Evolutionary conservation across 2,888 invertebrate species (phyloP).

Genomic region (Germaria angustata): DNA sequence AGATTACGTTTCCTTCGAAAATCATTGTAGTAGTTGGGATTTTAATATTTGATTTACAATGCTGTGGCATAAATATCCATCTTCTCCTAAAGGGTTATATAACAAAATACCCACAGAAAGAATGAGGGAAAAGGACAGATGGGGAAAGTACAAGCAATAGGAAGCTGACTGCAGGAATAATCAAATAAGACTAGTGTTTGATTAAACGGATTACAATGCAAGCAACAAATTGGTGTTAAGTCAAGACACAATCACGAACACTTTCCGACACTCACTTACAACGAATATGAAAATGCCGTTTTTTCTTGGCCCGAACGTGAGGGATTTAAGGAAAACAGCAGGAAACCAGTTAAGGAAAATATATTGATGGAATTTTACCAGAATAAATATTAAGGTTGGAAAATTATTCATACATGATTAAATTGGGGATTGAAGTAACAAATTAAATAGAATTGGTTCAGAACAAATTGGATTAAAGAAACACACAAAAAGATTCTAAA

Average conservation of each 20-base stretch:
- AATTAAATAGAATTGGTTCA: conserved; percentile 9
- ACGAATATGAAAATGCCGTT: conserved; percentile 18
- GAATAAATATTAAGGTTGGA: conserved; percentile 13
- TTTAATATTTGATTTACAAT: conserved; percentile 66
- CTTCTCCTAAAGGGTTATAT: conserved; percentile 53
- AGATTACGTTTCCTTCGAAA: neutral
- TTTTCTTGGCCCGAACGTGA: conserved; percentile 42
- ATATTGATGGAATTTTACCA: conserved; percentile 34
- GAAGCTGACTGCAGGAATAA: conserved; percentile 20
- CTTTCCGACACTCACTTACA: neutral
- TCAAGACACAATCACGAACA: conserved; percentile 13
- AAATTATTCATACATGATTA: neutral
- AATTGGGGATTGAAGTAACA: conserved; percentile 13
- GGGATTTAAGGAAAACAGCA: conserved; percentile 39
- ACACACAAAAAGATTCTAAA: neutral
- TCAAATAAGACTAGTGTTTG: conserved; percentile 62
- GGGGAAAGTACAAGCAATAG: neutral
- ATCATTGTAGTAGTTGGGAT: neutral
- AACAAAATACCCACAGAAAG: conserved; percentile 1
- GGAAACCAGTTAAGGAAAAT: conserved; percentile 28
- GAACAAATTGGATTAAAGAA: conserved; percentile 20
- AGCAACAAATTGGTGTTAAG: conserved; percentile 66
- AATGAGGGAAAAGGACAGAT: neutral
- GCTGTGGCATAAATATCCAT: conserved; percentile 2
- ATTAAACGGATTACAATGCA: conserved; percentile 64